These are phyloP conservation scores for Mugil cephalus DNA, from an alignment of 2,113 vertebrate genomes.

Conservation along the genomic window DNA sequence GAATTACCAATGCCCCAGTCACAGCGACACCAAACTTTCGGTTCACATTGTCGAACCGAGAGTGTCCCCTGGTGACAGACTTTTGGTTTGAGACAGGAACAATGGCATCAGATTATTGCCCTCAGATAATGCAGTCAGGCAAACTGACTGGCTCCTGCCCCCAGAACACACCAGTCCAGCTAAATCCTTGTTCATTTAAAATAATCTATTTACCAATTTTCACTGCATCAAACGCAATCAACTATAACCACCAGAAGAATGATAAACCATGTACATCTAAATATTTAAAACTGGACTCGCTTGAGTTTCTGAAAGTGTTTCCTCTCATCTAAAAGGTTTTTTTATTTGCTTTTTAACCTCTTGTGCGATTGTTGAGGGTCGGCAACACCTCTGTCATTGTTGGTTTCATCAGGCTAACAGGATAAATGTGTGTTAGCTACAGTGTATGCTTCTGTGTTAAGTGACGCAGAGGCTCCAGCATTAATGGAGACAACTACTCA, in stretches of 20 bases:
- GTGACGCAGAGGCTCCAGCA: no score
- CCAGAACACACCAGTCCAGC: background rate
- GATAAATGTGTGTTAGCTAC: no score
- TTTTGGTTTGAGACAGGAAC: background rate
- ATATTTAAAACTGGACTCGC: no score
- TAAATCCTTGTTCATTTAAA: background rate
- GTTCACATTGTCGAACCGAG: background rate
- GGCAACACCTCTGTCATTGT: no score
- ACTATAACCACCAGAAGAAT: background rate
- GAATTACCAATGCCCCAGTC: background rate
- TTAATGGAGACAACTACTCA: no score
- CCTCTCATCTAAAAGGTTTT: no score
- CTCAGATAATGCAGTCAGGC: conserved; percentile 4
- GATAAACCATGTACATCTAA: background rate
- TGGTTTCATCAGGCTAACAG: no score
- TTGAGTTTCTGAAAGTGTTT: no score
- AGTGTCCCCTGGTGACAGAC: background rate
- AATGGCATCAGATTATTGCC: background rate
- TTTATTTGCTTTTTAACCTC: no score
- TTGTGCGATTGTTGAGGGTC: no score
- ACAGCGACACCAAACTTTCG: background rate
- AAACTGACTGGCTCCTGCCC: background rate
- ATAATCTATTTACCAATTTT: background rate
- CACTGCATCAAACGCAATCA: background rate
- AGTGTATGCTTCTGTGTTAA: no score